These are phyloP conservation scores for Porites lobata DNA, from an alignment of 92 coral and sea anemone species.

Conservation along the genomic window DNA sequence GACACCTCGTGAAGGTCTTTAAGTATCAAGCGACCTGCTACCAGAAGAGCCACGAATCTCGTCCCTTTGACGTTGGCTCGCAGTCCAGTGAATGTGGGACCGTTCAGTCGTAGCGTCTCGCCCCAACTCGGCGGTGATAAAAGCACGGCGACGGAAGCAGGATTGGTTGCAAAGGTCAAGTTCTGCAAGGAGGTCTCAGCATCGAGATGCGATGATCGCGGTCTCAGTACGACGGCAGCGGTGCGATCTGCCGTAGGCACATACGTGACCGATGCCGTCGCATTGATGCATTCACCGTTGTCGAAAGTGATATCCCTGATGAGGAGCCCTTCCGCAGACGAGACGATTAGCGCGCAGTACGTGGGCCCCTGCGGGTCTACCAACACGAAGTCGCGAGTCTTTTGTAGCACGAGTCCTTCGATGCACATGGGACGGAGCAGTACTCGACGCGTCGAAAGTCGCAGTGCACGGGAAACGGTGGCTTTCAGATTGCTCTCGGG, in stretches of 20 bases:
- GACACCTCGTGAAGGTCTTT: neutral
- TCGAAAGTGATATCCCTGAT: neutral
- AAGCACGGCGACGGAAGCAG: neutral
- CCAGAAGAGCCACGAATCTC: neutral
- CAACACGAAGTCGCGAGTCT: neutral
- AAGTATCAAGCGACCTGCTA: neutral
- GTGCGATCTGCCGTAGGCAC: neutral
- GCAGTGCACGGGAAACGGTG: neutral
- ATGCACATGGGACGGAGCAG: conserved; percentile 14
- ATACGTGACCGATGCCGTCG: neutral
- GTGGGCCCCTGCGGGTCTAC: conserved; percentile 11
- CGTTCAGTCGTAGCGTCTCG: neutral
- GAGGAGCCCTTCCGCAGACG: neutral
- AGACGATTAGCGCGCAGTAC: conserved; percentile 19
- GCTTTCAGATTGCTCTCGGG: neutral
- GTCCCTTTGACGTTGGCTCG: neutral
- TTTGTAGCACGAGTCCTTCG: conserved; percentile 10
- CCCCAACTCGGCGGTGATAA: conserved; percentile 17
- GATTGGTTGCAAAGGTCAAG: neutral
- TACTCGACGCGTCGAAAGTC: neutral
- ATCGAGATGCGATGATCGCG: conserved; percentile 12
- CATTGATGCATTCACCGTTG: conserved; percentile 15
- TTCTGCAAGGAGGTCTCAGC: neutral
- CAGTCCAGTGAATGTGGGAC: conserved; percentile 2
- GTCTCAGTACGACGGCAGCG: conserved; percentile 11